phyloP scores from a whole-genome alignment of 2,797 vertebrate species.

The Rhincodon typus region DNA sequence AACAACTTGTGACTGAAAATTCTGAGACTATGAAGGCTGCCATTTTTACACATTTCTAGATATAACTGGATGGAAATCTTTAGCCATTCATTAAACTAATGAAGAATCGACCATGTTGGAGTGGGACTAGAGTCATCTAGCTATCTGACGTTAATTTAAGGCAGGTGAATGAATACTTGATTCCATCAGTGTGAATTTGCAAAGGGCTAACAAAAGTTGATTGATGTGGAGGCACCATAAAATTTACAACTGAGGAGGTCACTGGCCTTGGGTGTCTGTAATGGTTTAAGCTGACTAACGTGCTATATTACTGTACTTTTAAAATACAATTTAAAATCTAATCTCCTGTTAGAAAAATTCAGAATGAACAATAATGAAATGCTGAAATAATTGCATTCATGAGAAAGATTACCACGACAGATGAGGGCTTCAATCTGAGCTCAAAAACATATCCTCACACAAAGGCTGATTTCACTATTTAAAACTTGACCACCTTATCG shows the following conservation, averaged over 20 bases:
- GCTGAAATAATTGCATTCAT: neutral
- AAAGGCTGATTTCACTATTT: neutral
- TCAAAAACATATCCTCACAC: neutral
- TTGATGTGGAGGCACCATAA: too few relatives aligned
- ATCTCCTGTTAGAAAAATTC: neutral
- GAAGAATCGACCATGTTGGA: neutral
- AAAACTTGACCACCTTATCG: neutral
- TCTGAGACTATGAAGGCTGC: neutral
- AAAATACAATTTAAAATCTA: neutral
- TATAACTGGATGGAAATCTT: neutral
- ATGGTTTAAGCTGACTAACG: neutral
- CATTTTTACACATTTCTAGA: constrained; percentile 2
- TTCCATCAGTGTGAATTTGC: neutral
- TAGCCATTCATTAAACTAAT: neutral
- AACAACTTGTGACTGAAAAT: neutral
- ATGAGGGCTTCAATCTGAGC: neutral
- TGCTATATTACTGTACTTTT: too few relatives aligned
- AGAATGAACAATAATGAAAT: neutral
- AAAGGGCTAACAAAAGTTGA: neutral
- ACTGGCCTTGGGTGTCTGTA: too few relatives aligned
- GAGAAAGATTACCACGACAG: neutral
- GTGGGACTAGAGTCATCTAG: neutral
- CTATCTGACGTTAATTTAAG: neutral
- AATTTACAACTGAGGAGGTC: too few relatives aligned
- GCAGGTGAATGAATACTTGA: neutral